A percentile compares a stretch with the other conserved stretches of the same genome.
Conservation (phyloP, 1,140 invertebrate species). For the Idris sp. region DNA sequence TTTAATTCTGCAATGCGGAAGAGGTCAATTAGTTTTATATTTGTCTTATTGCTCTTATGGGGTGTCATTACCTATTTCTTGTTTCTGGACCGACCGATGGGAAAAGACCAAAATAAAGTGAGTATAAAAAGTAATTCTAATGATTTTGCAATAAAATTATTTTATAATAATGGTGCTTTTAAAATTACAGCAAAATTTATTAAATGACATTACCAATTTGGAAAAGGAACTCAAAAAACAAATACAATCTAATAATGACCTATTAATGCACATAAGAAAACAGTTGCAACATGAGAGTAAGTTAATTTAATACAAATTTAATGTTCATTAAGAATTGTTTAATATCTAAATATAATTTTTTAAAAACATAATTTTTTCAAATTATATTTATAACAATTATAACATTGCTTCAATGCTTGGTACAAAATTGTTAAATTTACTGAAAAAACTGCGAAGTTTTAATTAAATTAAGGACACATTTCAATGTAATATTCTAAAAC, state of each 20-base stretch:
- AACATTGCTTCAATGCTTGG: no score
- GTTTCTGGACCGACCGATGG: conserved; percentile 72
- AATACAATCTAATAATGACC: conserved; percentile 67
- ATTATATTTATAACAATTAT: no score
- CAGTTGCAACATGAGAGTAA: conserved; percentile 66
- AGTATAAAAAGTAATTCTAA: not conserved
- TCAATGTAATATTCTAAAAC: no score
- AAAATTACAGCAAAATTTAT: conserved; percentile 61
- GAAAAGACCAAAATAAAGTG: conserved; percentile 58
- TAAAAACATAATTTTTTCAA: no score
- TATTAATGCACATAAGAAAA: conserved; percentile 64
- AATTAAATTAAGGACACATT: no score
- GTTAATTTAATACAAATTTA: conserved; percentile 7
- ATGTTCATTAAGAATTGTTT: no score
- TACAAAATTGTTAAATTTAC: no score
- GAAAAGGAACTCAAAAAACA: conserved; percentile 69
- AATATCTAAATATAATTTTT: no score
- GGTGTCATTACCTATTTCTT: conserved; percentile 74
- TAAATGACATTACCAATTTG: conserved; percentile 69
- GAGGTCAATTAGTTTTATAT: conserved; percentile 73
- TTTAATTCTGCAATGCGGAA: conserved; percentile 75
- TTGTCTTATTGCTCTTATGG: conserved; percentile 73
- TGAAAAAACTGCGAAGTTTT: no score
- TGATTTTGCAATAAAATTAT: no score
- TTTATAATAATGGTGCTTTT: no score